phyloP scores from a whole-genome alignment of 2,797 vertebrate genomes.

The Anableps anableps region DNA sequence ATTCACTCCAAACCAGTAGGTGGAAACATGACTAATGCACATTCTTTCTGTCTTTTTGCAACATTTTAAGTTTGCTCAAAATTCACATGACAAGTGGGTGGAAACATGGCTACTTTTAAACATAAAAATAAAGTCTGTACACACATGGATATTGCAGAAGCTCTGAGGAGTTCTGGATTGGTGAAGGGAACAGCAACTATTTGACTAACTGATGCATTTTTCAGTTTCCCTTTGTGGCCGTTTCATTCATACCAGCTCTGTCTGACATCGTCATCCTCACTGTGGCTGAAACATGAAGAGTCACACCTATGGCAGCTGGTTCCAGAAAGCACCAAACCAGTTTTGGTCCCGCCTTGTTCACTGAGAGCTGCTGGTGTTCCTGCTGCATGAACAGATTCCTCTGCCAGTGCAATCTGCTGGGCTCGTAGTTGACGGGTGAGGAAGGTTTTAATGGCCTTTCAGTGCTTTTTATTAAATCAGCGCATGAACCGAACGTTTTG shows the following conservation, averaged over 20 bases:
- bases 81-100: neutral
- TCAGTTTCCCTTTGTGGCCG: neutral
- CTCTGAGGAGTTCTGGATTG: neutral
- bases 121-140: neutral
- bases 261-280: conserved; percentile 5
- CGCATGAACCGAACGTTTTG: neutral
- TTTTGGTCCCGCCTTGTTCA: conserved; percentile 51
- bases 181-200: neutral
- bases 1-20: neutral
- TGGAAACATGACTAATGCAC: neutral
- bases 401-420: conserved; percentile 21
- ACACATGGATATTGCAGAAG: neutral
- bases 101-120: neutral
- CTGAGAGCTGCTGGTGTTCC: conserved; percentile 34
- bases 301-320: conserved; percentile 10
- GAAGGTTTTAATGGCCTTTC: conserved; percentile 1
- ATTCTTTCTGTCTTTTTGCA: neutral
- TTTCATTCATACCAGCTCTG: neutral
- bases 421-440: conserved; percentile 12
- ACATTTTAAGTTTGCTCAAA: too few species aligned
- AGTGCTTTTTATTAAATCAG: neutral
- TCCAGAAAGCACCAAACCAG: conserved; percentile 68
- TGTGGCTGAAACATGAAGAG: conserved; percentile 1
- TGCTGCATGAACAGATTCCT: conserved; percentile 58
- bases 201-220: neutral